Conservation (phyloP, 2,888 invertebrate genomes). For the Nemotelus pantherinus region DNA sequence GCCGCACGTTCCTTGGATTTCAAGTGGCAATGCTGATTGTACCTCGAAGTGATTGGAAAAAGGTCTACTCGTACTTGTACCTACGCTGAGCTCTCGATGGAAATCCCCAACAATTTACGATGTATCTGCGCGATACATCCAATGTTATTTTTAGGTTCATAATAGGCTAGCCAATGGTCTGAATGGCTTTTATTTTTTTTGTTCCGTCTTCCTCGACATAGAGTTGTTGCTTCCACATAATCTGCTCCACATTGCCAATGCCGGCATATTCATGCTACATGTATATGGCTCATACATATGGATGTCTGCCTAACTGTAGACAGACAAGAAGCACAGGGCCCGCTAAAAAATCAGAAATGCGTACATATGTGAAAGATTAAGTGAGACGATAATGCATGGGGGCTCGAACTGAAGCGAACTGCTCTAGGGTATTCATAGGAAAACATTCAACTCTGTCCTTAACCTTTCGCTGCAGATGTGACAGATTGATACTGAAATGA, state of each 20-base stretch:
- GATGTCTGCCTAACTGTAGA: neutral
- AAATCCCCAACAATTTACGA: neutral
- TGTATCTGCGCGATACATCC: neutral
- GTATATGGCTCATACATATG: too few relatives aligned
- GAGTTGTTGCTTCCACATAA: neutral
- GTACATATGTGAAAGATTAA: constrained; percentile 1
- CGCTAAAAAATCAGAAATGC: constrained; percentile 5
- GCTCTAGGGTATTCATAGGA: constrained; percentile 1
- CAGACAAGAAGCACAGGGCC: constrained; percentile 16
- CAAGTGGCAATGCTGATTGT: neutral
- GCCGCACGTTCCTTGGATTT: neutral
- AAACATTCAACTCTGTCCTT: constrained; percentile 30
- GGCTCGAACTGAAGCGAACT: neutral
- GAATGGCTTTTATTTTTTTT: neutral
- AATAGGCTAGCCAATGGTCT: constrained; percentile 23
- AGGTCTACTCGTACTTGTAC: neutral
- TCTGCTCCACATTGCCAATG: neutral
- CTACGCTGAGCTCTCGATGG: neutral
- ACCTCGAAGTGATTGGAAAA: neutral
- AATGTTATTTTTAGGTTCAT: constrained; percentile 5
- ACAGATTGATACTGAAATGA: constrained; percentile 19
- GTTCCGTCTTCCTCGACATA: neutral
- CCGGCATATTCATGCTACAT: too few relatives aligned
- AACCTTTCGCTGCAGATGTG: constrained; percentile 21
- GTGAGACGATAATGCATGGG: neutral